Conservation (phyloP, 2,797 vertebrate genomes). For the Adrianichthys oophorus region DNA sequence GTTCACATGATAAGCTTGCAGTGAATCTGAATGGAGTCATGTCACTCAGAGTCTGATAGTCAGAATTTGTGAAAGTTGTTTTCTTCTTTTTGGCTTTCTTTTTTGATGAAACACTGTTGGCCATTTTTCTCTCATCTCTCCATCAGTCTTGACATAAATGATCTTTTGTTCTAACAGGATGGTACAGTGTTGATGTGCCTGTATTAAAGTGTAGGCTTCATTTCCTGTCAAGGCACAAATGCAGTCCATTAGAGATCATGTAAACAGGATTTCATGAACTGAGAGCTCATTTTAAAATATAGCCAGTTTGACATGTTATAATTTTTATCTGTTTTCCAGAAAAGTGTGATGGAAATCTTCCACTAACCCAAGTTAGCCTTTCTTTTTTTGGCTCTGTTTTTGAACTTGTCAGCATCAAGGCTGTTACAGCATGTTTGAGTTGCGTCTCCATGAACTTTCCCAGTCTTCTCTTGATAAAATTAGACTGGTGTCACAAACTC, state of each 20-base stretch:
- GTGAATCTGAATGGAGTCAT: slow-evolving; percentile 1
- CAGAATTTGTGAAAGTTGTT: no score
- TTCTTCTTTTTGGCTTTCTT: no score
- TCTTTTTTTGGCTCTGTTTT: not conserved
- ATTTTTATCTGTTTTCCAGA: slow-evolving; percentile 24
- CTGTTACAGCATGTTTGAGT: slow-evolving; percentile 1
- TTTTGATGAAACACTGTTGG: no score
- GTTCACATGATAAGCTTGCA: slow-evolving; percentile 12
- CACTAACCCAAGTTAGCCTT: slow-evolving; percentile 5
- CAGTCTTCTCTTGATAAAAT: slow-evolving; percentile 1
- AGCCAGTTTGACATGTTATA: slow-evolving; percentile 6
- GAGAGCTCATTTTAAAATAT: slow-evolving; percentile 44
- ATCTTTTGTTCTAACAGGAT: slow-evolving; percentile 3
- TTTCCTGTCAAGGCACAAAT: slow-evolving; percentile 35
- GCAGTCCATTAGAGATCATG: slow-evolving; percentile 42
- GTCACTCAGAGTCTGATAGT: no score
- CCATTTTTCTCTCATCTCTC: no score
- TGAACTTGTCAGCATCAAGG: not conserved
- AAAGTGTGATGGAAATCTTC: slow-evolving; percentile 19
- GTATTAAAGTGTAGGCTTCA: slow-evolving; percentile 25
- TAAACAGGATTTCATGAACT: slow-evolving; percentile 45
- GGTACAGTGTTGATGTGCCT: slow-evolving; percentile 23
- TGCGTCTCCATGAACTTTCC: slow-evolving; percentile 12
- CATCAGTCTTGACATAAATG: not conserved
- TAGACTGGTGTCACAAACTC: slow-evolving; percentile 28